phyloP scores from a whole-genome alignment of 2,888 invertebrate genomes.

The Oscheius sp. region DNA sequence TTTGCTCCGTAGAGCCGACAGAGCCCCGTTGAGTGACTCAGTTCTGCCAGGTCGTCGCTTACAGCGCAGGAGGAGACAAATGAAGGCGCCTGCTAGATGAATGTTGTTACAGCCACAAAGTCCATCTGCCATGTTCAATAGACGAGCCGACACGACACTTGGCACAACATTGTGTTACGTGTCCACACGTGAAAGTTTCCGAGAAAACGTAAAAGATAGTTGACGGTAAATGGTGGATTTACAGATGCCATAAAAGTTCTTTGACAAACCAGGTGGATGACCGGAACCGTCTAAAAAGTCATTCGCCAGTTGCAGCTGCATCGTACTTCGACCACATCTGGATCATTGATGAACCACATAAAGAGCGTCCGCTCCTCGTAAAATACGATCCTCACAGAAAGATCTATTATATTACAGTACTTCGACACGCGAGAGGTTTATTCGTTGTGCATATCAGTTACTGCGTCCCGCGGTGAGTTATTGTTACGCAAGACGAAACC shows the following conservation, averaged over 20 bases:
- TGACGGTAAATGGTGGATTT: neutral
- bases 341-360: neutral
- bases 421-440: neutral
- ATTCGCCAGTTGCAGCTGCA: constrained; percentile 3
- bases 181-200: constrained; percentile 10
- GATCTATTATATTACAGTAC: neutral
- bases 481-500: constrained; percentile 13
- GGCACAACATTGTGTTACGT: constrained; percentile 20
- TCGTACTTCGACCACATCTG: constrained; percentile 7
- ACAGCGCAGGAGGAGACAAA: constrained; percentile 29
- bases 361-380: constrained; percentile 7
- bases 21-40: constrained; percentile 16
- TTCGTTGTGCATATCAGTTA: neutral
- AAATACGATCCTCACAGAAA: constrained; percentile 11
- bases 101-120: constrained; percentile 31
- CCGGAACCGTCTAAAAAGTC: too few species aligned
- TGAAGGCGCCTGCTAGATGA: constrained; percentile 31
- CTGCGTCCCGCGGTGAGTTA: neutral
- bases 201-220: neutral
- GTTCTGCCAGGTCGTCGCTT: constrained; percentile 26
- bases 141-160: constrained; percentile 29
- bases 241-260: too few species aligned
- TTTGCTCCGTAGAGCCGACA: constrained; percentile 1
- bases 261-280: too few species aligned
- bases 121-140: constrained; percentile 31